Conservation (phyloP, 2,113 vertebrate species). For the Siniperca knerii region DNA sequence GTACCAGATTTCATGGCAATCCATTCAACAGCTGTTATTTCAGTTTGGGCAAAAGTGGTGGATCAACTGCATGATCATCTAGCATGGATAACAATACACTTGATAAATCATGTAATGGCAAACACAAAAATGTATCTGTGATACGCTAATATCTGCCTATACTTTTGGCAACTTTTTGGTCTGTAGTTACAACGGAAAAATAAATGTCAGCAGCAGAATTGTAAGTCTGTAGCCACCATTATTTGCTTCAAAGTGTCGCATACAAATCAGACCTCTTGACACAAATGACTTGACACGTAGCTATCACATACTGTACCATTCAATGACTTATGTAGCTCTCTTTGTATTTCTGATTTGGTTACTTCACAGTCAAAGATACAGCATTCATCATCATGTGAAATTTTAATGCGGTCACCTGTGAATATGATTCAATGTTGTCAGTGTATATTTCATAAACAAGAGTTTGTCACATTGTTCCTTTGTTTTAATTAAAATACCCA, state of each 20-base stretch:
- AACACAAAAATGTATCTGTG: neutral
- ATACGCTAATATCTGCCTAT: neutral
- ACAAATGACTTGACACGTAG: neutral
- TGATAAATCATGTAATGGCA: neutral
- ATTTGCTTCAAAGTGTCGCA: neutral
- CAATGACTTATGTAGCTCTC: neutral
- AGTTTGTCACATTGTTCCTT: constrained; percentile 9
- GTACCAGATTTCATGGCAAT: no score
- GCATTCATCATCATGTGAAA: neutral
- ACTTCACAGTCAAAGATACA: neutral
- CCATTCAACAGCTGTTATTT: no score
- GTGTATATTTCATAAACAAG: neutral
- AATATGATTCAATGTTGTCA: neutral
- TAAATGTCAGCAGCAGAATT: neutral
- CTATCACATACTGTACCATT: neutral
- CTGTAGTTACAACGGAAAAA: neutral
- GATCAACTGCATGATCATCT: neutral
- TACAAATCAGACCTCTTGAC: neutral
- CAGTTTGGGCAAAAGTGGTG: neutral
- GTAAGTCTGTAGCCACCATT: neutral
- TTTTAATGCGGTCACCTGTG: neutral
- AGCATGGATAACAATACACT: neutral
- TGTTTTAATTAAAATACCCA: constrained; percentile 16
- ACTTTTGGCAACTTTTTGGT: neutral
- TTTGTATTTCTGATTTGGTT: neutral